Base-by-base conservation (phyloP, 37 sponge, comb jelly and placozoan species). In the Oscarella lobularis region DNA sequence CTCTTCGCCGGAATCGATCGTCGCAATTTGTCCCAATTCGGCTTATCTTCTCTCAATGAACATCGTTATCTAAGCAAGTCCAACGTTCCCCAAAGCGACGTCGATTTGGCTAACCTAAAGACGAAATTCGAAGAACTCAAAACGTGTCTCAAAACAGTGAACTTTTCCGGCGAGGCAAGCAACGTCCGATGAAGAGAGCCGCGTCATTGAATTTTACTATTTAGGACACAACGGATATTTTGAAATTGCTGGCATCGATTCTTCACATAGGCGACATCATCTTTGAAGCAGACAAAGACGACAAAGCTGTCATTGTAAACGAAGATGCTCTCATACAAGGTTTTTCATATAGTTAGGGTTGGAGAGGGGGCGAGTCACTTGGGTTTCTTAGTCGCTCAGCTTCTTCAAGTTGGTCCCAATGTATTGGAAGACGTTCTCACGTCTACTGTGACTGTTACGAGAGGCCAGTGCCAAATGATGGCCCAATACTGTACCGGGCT, bases 361-460 rank as follows among this genome's bases (percentile, higher is more conserved):
- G n/a, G n/a, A n/a, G n/a, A n/a, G n/a, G n/a, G n/a, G n/a, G n/a
- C n/a, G n/a, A n/a, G n/a, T n/a, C n/a, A n/a, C n/a, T n/a, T n/a
- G n/a, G 60, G 20, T 48, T 48, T 48, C 20, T 9, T 48, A 48
- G 60, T 20, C 20, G 60, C 60, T 48, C 14, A 48, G 60, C 60
- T 48, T 9, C 9, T 48, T 9, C 14, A 20, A 48, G 9, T 48
- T 9, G 60, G 20, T 27, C 20, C 60, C 14, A 20, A 48, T 48
- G 14, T 27, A 27, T 48, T 90, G 29, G 39, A 55, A 2, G 35
- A 55, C 0, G 82, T 87, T 20, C 85, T 90, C 36, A 81, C 82
- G n/a, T 83, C 87, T 29, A 69, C 87, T 31, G 84, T 48, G 66
- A 78, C 91, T 3, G 65, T 35, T 37, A 87, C 89, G 36, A 87